Base-by-base conservation (phyloP, 2,113 vertebrate species). In the Elephas maximus region DNA sequence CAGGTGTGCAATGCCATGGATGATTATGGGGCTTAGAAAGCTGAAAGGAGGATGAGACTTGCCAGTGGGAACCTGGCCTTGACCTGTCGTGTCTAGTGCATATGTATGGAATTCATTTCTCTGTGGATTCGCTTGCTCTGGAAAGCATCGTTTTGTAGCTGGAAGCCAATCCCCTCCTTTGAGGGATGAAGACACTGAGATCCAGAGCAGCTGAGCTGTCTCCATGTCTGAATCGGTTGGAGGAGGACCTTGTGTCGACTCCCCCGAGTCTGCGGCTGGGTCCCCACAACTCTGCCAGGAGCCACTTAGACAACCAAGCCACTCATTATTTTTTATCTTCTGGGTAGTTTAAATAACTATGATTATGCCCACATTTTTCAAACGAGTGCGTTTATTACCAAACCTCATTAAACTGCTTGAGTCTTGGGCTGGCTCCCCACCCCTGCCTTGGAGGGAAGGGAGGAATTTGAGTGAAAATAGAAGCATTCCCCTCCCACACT, bases 271-370 rank as follows among this genome's bases (percentile, higher is more conserved):
- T 8, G 45, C 4, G 60, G 37, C 92, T 28, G 0, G 3, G 60
- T 26, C 30, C 69, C 21, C 21, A 0, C 76, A 26, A 1, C 63
- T 17, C 18, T 6, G 20, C 71, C 53, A 10, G 77, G 60, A 93
- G 33, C 77, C 81, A n/a, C 23, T n/a, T 30, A 60, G 86, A 57
- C 85, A 71, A n/a, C 24, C 6, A 45, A 88, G 77, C 80, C 78
- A 8, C 26, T 93, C 67, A 44, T 86, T 90, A 69, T 76, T 71
- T 92, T 93, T 90, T 91, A 82, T 88, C 90, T 97, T 79, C 88
- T 83, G 81, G 41, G 60, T 51, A 65, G 53, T 86, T 97, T 86
- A 88, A 85, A 63, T 91, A 48, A 93, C 91, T 94, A 17, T 94
- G 78, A 93, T 95, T 90, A 86, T 1, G 11, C 30, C 37, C 28